phyloP scores from a whole-genome alignment of 2,113 vertebrate genomes.

The Hippoglossus stenolepis region DNA sequence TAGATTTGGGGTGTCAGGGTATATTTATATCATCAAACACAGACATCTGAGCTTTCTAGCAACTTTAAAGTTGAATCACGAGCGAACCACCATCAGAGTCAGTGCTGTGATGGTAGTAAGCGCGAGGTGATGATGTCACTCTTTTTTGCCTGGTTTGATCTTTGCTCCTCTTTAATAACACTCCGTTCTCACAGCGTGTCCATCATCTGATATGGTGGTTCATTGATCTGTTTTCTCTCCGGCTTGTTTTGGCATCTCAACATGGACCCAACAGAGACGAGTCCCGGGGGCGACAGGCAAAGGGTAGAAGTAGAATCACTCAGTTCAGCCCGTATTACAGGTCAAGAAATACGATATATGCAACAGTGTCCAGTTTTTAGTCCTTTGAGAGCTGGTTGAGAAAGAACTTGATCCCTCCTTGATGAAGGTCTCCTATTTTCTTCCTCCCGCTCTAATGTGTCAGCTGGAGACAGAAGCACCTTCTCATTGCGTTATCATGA shows the following conservation, averaged over 20 bases:
- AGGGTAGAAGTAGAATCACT: slow-evolving; percentile 4
- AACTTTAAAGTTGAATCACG: slow-evolving; percentile 26
- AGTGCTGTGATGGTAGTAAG: slow-evolving; percentile 4
- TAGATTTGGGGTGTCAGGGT: background rate
- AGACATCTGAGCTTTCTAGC: slow-evolving; percentile 12
- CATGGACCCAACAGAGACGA: slow-evolving; percentile 47
- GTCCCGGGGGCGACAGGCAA: slow-evolving; percentile 48
- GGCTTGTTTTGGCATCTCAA: slow-evolving; percentile 62
- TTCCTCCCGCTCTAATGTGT: no score
- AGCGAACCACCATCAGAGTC: background rate
- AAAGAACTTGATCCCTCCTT: no score
- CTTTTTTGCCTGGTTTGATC: slow-evolving; percentile 49
- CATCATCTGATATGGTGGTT: slow-evolving; percentile 69
- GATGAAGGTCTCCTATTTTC: no score
- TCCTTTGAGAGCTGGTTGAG: no score
- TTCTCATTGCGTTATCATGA: no score
- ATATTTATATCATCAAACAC: slow-evolving; percentile 2
- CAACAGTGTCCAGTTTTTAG: no score
- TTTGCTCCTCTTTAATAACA: slow-evolving; percentile 35
- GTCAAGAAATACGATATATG: background rate
- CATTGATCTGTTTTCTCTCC: slow-evolving; percentile 73
- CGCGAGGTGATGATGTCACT: slow-evolving; percentile 42
- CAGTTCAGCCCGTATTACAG: background rate
- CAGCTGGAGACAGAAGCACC: no score
- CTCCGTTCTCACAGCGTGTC: slow-evolving; percentile 50